A percentile compares a stretch with the other conserved stretches of the same genome.
Evolutionary conservation across 2,797 vertebrate species (phyloP).

Genomic region (Rhynchonycteris naso): DNA sequence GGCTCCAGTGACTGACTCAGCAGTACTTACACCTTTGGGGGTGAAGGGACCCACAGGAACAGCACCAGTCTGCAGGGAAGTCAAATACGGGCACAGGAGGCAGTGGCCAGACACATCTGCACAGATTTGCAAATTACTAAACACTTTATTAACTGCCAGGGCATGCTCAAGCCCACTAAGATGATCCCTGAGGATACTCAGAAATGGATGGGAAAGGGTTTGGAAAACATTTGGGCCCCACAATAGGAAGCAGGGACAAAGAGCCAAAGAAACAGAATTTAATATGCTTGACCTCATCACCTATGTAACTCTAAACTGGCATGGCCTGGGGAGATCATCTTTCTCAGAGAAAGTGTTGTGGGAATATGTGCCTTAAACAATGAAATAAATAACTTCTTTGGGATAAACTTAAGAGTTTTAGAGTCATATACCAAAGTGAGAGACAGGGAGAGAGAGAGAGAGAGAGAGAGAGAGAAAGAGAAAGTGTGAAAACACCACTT

Average conservation of each 20-base stretch:
- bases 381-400: not conserved
- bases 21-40: not conserved
- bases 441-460: not conserved
- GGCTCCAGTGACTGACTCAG: not conserved
- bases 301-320: not conserved
- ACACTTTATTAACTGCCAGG: not conserved
- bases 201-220: not conserved
- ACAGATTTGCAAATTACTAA: not conserved
- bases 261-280: not conserved
- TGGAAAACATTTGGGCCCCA: not conserved
- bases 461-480: not conserved
- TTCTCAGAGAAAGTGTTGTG: not conserved
- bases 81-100: accelerated
- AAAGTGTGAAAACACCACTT: not conserved
- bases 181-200: no score
- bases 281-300: not conserved
- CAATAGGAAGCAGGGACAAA: not conserved
- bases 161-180: no score
- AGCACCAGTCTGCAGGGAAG: not conserved
- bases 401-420: not conserved
- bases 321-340: not conserved
- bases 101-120: not conserved
- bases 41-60: not conserved
- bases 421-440: not conserved
- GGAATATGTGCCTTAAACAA: not conserved